Evolutionary conservation across 2,888 invertebrate species (phyloP), one percentile per base, ranked within the genome.

Genomic region (Parnassius apollo): DNA sequence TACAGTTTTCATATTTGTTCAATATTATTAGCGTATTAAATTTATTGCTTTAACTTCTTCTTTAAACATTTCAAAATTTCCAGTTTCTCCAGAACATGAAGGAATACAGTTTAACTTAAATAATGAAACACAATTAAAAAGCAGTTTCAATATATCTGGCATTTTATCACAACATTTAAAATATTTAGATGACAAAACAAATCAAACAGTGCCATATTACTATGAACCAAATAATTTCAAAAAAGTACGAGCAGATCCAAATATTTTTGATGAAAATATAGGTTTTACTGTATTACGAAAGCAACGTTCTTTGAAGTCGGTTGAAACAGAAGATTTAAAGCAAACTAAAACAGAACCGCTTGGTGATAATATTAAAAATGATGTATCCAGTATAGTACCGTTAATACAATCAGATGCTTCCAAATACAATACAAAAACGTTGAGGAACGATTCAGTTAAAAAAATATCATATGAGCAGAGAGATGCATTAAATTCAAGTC

Each of bases 1-100:
- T 35, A 35, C 35, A 0, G 35, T 35, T 35, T 35, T 35, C 4
- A 35, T 7, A 35, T 35, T 35, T 35, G 7, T 35, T 35, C 35
- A 35, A 35, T 35, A 35, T 35, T 35, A 35, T 35, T 7, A 35
- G 7, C 1, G 35, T 35, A 35, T 35, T 4, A 35, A 7, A 35
- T 35, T 35, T 35, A 35, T 35, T 7, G 7, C 35, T 35, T 0
- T 35, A 35, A 35, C 35, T 35, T 0, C 35, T 35, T 35, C 1
- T 35, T 35, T 35, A 35, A 7, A 13, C 13, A 13, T 49, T 11
- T 46, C n/a, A n/a, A 12, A 22, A 12, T 44, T 60, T 60, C 3
- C 50, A 61, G 61, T 18, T 25, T 50, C 44, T 44, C 55, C n/a
- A 13, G 35, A 61, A 10, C 44, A 18, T 56, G 50, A 61, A 50